Evolutionary conservation across 2,888 invertebrate species (phyloP).

Genomic region (Melanchra persicariae): DNA sequence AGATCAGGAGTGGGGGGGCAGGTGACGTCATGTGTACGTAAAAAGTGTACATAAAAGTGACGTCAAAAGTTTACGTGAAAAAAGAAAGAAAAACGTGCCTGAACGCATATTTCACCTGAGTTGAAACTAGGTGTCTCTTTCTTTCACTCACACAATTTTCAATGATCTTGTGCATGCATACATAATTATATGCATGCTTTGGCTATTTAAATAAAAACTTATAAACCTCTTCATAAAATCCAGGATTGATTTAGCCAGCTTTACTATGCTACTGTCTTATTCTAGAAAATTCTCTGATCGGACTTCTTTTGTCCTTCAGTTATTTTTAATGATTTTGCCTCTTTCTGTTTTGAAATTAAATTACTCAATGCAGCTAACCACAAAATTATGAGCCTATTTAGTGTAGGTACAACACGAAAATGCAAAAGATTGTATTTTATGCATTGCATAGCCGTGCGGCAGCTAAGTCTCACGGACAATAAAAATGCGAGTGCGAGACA

Average conservation of each 20-base stretch:
- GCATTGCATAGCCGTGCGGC: background rate
- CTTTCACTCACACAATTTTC: background rate
- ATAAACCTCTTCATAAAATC: too few species aligned
- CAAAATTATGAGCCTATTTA: background rate
- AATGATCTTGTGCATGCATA: background rate
- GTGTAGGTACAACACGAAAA: background rate
- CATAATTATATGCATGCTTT: too few species aligned
- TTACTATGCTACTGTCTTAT: background rate
- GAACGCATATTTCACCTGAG: too few species aligned
- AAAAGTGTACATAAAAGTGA: too few species aligned
- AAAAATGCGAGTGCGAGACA: background rate
- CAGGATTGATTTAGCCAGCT: background rate
- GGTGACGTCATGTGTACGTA: too few species aligned
- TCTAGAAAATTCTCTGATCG: background rate
- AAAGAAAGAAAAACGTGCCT: too few species aligned
- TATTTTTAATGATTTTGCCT: background rate
- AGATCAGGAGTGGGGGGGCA: too few species aligned
- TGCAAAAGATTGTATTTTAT: background rate
- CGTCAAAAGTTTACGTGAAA: too few species aligned
- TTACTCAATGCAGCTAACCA: background rate
- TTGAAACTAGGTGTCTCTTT: too few species aligned
- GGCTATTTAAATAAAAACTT: too few species aligned
- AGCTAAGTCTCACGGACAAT: background rate
- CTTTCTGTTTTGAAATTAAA: background rate
- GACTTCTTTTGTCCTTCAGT: background rate